These are phyloP conservation scores for Elephas maximus DNA, from an alignment of 2,113 vertebrate species.

Conservation along the genomic window DNA sequence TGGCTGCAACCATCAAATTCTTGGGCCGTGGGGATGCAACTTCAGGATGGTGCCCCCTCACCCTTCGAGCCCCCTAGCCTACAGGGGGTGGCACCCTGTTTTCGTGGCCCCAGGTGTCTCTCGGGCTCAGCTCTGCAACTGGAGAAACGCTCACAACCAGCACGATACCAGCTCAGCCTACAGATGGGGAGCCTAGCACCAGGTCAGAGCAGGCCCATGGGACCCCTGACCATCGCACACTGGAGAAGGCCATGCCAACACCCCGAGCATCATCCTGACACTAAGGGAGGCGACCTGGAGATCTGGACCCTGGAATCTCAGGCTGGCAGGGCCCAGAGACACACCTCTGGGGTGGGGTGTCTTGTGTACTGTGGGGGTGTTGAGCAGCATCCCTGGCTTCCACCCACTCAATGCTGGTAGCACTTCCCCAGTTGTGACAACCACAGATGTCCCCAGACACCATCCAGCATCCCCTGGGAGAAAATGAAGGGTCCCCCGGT, in stretches of 20 bases:
- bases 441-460: neutral
- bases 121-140: too few relatives aligned
- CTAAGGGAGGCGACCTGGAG: too few relatives aligned
- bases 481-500: too few relatives aligned
- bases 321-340: neutral
- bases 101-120: neutral
- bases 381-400: neutral
- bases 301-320: neutral
- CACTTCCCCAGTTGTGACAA: neutral
- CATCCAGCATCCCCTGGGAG: rapidly evolving
- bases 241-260: neutral
- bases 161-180: neutral
- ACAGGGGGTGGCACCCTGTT: rapidly evolving
- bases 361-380: neutral
- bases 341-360: neutral
- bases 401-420: neutral
- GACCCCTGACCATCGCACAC: neutral
- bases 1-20: neutral
- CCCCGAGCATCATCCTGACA: neutral
- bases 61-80: rapidly evolving
- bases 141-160: neutral
- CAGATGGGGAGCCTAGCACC: too few relatives aligned
- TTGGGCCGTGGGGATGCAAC: neutral
- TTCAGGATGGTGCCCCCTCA: neutral
- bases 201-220: too few relatives aligned